These are phyloP conservation scores for Dicentrarchus labrax DNA, from an alignment of 2,113 vertebrate genomes.

Conservation along the genomic window DNA sequence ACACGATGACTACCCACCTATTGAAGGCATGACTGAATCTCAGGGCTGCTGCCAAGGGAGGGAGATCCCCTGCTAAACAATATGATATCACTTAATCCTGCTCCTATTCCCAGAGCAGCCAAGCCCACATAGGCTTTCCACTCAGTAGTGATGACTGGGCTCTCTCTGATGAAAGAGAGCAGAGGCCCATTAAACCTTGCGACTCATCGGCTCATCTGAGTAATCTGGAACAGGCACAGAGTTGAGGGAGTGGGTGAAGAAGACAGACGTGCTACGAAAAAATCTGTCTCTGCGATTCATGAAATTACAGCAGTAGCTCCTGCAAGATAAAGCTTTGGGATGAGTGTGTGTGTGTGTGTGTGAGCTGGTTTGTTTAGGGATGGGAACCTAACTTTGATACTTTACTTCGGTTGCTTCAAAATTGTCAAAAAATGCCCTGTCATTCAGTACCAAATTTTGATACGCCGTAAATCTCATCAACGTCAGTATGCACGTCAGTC, in stretches of 20 bases:
- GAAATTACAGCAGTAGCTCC: too few relatives aligned
- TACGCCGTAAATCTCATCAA: too few relatives aligned
- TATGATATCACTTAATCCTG: slow-evolving; percentile 77
- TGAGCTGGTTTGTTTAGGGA: too few relatives aligned
- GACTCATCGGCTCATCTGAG: slow-evolving; percentile 82
- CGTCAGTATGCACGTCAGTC: too few relatives aligned
- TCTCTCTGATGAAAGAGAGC: slow-evolving; percentile 80
- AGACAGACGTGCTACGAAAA: not conserved
- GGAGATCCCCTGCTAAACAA: slow-evolving; percentile 76
- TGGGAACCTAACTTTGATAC: too few relatives aligned
- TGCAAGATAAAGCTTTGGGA: too few relatives aligned
- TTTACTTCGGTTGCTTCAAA: too few relatives aligned
- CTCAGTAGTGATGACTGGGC: slow-evolving; percentile 74
- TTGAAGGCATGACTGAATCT: slow-evolving; percentile 67
- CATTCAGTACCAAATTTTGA: too few relatives aligned
- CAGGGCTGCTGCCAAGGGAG: slow-evolving; percentile 64
- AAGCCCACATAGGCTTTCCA: slow-evolving; percentile 74
- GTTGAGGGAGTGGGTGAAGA: slow-evolving; percentile 17
- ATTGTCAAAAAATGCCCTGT: too few relatives aligned
- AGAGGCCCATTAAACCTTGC: slow-evolving; percentile 74
- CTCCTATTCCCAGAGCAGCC: slow-evolving; percentile 62
- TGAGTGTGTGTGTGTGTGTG: too few relatives aligned
- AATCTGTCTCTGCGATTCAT: too few relatives aligned
- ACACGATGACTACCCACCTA: slow-evolving; percentile 65
- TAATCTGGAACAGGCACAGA: slow-evolving; percentile 79